A percentile compares a stretch with the other conserved stretches of the same genome.
These are phyloP conservation scores for Hemiprocne comata DNA, from an alignment of 2,113 vertebrate species.

Conservation along the genomic window DNA sequence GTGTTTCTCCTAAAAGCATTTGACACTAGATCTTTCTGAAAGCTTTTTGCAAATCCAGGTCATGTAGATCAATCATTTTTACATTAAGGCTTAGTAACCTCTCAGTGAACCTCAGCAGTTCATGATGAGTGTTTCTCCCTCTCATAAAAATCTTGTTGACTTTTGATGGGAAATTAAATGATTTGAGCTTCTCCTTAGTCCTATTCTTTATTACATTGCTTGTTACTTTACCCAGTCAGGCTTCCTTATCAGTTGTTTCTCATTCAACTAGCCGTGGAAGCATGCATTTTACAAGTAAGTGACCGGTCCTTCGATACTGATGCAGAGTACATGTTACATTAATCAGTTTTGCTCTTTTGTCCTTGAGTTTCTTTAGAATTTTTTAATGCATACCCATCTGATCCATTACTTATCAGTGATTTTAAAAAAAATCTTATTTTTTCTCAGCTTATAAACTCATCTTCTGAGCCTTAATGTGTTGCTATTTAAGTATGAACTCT, in stretches of 20 bases:
- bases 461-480: not conserved
- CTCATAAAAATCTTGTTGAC: not conserved
- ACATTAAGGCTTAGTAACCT: not conserved
- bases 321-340: not conserved
- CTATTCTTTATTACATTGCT: not conserved
- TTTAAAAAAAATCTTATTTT: not conserved
- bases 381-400: not conserved
- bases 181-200: not conserved
- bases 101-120: not conserved
- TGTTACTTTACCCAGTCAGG: not conserved
- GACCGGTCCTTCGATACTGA: not conserved
- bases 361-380: not conserved
- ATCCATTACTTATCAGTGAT: not conserved
- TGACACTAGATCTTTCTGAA: not conserved
- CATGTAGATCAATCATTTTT: not conserved
- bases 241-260: not conserved
- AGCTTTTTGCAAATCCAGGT: not conserved
- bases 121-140: not conserved
- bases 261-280: not conserved
- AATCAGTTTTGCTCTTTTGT: not conserved
- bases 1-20: not conserved
- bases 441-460: not conserved
- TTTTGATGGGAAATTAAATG: not conserved
- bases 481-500: not conserved
- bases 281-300: not conserved